Percentiles rank a stretch among this genome's conserved stretches.
Conservation (phyloP, 2,113 vertebrate species). For the rat (Rattus norvegicus) region GRCr8 NC_086039.1:152250001-152250500, state of each 20-base stretch:
- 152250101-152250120: neutral
- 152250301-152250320: neutral
- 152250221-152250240: neutral
- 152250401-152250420: slow-evolving; percentile 6
- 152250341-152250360: neutral
- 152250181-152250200: neutral
- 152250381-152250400: neutral
- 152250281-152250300: slow-evolving; percentile 35
- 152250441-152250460: slow-evolving; percentile 24
- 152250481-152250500: slow-evolving; percentile 29
- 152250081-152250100: neutral
- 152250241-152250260: neutral
- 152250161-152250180: neutral
- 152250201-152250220: neutral
- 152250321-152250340: neutral
- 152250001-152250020: neutral
- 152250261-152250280: neutral
- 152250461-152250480: neutral
- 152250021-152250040: neutral
- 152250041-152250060: neutral
- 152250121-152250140: neutral
- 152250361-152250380: neutral
- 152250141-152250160: slow-evolving; percentile 25
- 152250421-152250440: slow-evolving; percentile 38
- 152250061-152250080: neutral